Evolutionary conservation across 2,888 invertebrate species (phyloP).

Genomic region (Drosophila histrio): DNA sequence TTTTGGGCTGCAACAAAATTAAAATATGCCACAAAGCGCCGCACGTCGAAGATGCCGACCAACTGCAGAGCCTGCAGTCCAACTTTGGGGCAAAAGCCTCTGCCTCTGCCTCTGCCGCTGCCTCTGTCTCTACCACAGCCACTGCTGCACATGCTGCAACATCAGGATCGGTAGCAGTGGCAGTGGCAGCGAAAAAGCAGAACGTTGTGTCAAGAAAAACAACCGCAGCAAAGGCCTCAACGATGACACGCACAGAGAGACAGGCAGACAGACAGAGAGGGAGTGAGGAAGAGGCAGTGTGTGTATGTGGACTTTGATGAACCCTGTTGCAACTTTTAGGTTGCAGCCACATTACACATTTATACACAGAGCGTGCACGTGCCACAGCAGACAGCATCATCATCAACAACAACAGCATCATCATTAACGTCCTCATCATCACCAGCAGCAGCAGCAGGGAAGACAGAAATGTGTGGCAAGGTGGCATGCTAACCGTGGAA

Average conservation of each 20-base stretch:
- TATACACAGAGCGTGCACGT: constrained; percentile 63
- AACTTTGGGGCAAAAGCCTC: background rate
- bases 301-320: constrained; percentile 58
- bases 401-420: constrained; percentile 36
- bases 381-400: constrained; percentile 38
- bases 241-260: constrained; percentile 48
- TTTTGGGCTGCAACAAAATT: constrained; percentile 71
- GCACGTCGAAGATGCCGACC: constrained; percentile 65
- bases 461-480: background rate
- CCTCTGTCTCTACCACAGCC: constrained; percentile 1
- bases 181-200: constrained; percentile 28
- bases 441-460: constrained; percentile 27
- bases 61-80: constrained; percentile 37
- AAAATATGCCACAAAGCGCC: constrained; percentile 77
- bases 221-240: constrained; percentile 73
- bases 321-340: constrained; percentile 61
- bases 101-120: constrained; percentile 3
- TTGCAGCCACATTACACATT: constrained; percentile 61
- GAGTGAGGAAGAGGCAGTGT: constrained; percentile 2
- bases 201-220: constrained; percentile 65
- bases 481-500: constrained; percentile 7
- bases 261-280: background rate
- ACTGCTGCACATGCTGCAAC: constrained; percentile 3
- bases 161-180: constrained; percentile 6
- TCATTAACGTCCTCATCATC: constrained; percentile 28